phyloP scores from a whole-genome alignment of 2,113 vertebrate genomes.

The Chaetura pelagica region DNA sequence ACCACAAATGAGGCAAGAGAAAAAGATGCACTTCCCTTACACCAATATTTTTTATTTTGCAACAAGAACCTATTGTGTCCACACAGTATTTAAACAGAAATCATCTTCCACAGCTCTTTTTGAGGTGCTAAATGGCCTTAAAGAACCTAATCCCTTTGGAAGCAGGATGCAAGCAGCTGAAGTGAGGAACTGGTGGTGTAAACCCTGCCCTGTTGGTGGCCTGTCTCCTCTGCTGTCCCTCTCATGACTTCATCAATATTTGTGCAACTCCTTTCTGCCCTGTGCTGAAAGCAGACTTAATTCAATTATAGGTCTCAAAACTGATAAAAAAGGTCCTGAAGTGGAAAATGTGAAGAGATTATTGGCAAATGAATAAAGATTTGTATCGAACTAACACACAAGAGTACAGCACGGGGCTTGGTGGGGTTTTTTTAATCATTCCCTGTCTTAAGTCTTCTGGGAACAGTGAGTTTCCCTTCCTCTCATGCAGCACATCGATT shows the following conservation, averaged over 20 bases:
- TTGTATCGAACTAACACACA: conserved; percentile 84
- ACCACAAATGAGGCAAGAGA: neutral
- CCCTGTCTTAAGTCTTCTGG: conserved; percentile 89
- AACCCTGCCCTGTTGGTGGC: conserved; percentile 66
- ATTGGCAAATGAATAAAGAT: conserved; percentile 96
- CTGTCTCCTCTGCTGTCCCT: conserved; percentile 73
- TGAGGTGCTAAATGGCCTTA: conserved; percentile 75
- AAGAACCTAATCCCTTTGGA: conserved; percentile 74
- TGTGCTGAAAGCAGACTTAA: conserved; percentile 87
- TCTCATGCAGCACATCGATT: conserved; percentile 91
- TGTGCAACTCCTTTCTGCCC: conserved; percentile 72
- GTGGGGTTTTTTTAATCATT: conserved; percentile 84
- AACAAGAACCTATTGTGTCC: neutral
- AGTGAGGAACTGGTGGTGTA: conserved; percentile 30
- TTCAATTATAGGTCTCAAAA: conserved; percentile 90
- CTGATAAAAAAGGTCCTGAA: conserved; percentile 85
- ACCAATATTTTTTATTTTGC: neutral
- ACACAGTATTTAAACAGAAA: conserved; percentile 3
- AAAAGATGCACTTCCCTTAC: neutral
- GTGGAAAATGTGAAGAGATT: conserved; percentile 87
- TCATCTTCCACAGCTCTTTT: conserved; percentile 72
- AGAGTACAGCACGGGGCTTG: conserved; percentile 73
- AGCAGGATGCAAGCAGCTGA: conserved; percentile 62
- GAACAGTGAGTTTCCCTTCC: conserved; percentile 85
- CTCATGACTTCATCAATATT: conserved; percentile 86